Conservation (phyloP, 1,140 invertebrate genomes). For the Drosophila lini region DNA sequence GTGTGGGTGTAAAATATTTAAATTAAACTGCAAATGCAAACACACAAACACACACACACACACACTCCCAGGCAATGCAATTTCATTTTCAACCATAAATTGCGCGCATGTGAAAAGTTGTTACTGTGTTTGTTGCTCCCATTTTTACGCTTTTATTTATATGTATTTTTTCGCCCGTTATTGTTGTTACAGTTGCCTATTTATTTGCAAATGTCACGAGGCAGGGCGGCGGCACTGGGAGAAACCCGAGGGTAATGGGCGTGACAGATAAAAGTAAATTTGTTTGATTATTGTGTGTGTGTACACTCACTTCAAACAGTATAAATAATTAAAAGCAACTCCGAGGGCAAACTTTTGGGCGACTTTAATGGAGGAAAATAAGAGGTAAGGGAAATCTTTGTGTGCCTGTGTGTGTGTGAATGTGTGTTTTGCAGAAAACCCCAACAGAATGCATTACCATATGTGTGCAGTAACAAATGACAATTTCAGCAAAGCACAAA, state of each 20-base stretch:
- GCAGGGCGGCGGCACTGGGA: slow-evolving; percentile 3
- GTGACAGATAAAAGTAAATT: slow-evolving; percentile 65
- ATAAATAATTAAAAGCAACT: slow-evolving; percentile 58
- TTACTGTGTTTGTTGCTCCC: slow-evolving; percentile 33
- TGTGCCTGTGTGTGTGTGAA: slow-evolving; percentile 15
- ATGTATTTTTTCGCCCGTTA: slow-evolving; percentile 27
- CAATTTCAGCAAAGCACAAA: slow-evolving; percentile 67
- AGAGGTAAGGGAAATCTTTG: slow-evolving; percentile 17
- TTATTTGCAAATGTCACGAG: slow-evolving; percentile 80
- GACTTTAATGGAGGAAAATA: not conserved
- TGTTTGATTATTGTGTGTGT: slow-evolving; percentile 50
- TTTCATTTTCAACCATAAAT: slow-evolving; percentile 77
- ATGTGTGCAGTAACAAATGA: slow-evolving; percentile 59
- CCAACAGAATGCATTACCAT: slow-evolving; percentile 57
- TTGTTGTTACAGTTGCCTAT: slow-evolving; percentile 50
- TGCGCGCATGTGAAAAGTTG: slow-evolving; percentile 60
- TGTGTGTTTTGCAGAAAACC: slow-evolving; percentile 39
- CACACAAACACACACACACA: slow-evolving; percentile 22
- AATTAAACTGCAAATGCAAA: slow-evolving; percentile 69
- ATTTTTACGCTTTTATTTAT: slow-evolving; percentile 48
- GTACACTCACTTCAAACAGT: slow-evolving; percentile 42
- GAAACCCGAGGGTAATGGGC: slow-evolving; percentile 6
- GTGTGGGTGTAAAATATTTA: slow-evolving; percentile 64
- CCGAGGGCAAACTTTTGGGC: slow-evolving; percentile 19
- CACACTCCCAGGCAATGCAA: slow-evolving; percentile 55